Evolutionary conservation across 37 sponge, comb jelly and placozoan species (phyloP).

Genomic region (Ianthella basta): DNA sequence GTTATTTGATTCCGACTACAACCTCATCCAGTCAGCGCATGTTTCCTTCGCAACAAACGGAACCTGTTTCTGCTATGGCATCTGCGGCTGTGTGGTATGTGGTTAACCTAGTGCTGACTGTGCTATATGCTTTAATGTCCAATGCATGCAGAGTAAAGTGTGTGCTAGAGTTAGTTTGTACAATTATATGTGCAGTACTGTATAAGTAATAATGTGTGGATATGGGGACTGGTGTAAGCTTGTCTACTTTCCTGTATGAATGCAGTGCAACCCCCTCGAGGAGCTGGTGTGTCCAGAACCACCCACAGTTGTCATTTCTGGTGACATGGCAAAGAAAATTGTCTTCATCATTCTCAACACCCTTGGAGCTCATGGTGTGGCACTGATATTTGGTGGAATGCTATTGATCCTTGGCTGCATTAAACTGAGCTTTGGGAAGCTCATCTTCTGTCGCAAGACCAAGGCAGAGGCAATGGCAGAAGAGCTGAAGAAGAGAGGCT

Average conservation of each 20-base stretch:
- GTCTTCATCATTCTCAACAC: constrained; percentile 45
- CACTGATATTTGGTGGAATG: constrained; percentile 49
- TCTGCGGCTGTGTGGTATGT: constrained; percentile 79
- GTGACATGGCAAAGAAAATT: constrained; percentile 23
- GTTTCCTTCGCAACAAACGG: constrained; percentile 58
- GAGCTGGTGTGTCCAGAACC: constrained; percentile 52
- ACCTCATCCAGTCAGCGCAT: constrained; percentile 62
- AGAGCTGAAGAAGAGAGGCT: constrained; percentile 55
- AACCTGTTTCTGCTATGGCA: constrained; percentile 80
- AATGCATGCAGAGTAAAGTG: too few species aligned
- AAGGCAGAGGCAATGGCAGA: constrained; percentile 68
- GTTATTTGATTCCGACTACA: constrained; percentile 66
- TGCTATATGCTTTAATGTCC: not conserved
- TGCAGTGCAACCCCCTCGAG: constrained; percentile 13
- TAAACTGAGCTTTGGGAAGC: constrained; percentile 67
- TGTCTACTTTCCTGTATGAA: not conserved
- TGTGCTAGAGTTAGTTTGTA: too few species aligned
- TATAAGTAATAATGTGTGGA: too few species aligned
- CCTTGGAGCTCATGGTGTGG: constrained; percentile 68
- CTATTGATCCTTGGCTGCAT: constrained; percentile 68
- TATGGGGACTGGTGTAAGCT: too few species aligned
- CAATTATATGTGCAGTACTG: too few species aligned
- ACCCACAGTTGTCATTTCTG: constrained; percentile 14
- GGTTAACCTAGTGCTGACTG: not conserved
- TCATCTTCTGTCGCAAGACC: constrained; percentile 71